These are phyloP conservation scores for Oxystoma pomonae DNA, from an alignment of 2,888 invertebrate species.

Conservation along the genomic window DNA sequence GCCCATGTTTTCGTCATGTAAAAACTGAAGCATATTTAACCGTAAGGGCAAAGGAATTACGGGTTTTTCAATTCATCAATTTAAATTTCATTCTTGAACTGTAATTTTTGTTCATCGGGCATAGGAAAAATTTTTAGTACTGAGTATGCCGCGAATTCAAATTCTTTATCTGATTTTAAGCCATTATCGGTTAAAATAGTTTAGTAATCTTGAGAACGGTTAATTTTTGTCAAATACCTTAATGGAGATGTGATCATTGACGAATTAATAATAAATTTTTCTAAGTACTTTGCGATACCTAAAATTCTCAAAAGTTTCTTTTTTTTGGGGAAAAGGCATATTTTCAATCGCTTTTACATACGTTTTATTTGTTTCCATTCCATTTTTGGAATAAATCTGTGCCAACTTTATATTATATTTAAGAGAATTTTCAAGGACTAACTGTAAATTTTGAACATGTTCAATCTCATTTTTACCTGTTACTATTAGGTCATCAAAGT, in stretches of 20 bases:
- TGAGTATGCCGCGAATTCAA: neutral
- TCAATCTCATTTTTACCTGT: constrained; percentile 17
- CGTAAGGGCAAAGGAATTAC: neutral
- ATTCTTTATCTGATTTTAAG: constrained; percentile 4
- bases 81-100: neutral
- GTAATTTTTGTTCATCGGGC: constrained; percentile 6
- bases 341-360: constrained; percentile 26
- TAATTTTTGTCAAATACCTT: constrained; percentile 15
- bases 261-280: constrained; percentile 26
- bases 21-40: constrained; percentile 4
- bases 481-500: constrained; percentile 24
- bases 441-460: constrained; percentile 20
- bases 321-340: constrained; percentile 24
- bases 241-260: constrained; percentile 25
- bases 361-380: constrained; percentile 14
- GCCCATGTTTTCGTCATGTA: constrained; percentile 18
- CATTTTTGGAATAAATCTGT: constrained; percentile 22
- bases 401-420: constrained; percentile 23
- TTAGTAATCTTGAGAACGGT: constrained; percentile 19
- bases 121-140: constrained; percentile 1
- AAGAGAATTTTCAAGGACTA: constrained; percentile 18
- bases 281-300: constrained; percentile 27
- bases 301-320: constrained; percentile 24
- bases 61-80: constrained; percentile 4
- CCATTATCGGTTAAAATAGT: neutral